phyloP scores from a whole-genome alignment of 2,888 invertebrate genomes.

The Drosophila kokeensis region DNA sequence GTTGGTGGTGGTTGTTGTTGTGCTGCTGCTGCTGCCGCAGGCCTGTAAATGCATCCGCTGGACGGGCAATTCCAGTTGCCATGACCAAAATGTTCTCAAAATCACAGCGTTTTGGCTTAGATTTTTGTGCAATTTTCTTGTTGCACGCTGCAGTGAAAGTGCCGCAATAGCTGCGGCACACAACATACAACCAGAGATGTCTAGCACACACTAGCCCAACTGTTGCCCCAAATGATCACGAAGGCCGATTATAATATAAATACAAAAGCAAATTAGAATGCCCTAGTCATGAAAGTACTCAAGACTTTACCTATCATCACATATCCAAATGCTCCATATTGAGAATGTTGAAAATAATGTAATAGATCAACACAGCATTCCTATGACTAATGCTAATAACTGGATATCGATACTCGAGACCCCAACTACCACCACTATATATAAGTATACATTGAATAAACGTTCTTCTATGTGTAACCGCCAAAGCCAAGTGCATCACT shows the following conservation, averaged over 20 bases:
- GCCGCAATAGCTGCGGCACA: conserved; percentile 32
- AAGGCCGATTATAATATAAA: conserved; percentile 7
- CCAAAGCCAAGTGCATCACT: no score
- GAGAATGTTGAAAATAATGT: no score
- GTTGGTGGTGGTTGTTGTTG: conserved; percentile 15
- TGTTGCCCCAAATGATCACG: conserved; percentile 15
- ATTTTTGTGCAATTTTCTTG: conserved; percentile 59
- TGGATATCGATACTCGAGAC: no score
- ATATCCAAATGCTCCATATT: neutral
- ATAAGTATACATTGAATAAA: no score
- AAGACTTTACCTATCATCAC: neutral
- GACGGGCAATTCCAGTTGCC: conserved; percentile 61
- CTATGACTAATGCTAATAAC: no score
- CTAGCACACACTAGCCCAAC: conserved; percentile 27
- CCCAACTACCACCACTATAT: no score
- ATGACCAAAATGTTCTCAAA: conserved; percentile 74
- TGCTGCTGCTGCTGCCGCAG: conserved; percentile 19
- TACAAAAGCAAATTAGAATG: conserved; percentile 1
- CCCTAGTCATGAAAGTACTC: neutral
- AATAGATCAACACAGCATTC: no score
- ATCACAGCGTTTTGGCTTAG: conserved; percentile 40
- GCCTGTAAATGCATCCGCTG: conserved; percentile 47
- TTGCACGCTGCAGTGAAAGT: conserved; percentile 63
- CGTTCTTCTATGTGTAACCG: no score
- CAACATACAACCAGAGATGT: conserved; percentile 37